phyloP scores from a whole-genome alignment of 2,888 invertebrate species.

The Rhagonycha fulva region DNA sequence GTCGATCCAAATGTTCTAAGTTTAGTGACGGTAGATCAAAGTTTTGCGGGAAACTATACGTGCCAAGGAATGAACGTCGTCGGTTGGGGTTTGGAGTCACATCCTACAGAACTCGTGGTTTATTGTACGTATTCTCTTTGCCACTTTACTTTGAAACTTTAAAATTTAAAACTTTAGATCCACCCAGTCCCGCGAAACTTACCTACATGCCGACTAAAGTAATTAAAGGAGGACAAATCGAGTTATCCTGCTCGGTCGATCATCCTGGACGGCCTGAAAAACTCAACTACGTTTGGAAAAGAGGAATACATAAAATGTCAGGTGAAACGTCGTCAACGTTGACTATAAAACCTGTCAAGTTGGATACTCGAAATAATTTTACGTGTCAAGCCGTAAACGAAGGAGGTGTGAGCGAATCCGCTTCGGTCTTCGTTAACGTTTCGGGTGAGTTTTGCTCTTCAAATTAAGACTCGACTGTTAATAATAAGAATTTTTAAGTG shows the following conservation, averaged over 20 bases:
- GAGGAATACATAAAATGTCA: constrained; percentile 74
- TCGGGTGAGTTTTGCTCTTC: constrained; percentile 57
- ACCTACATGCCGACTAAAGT: constrained; percentile 75
- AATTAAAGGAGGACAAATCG: constrained; percentile 80
- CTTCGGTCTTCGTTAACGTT: constrained; percentile 71
- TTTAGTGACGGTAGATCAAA: constrained; percentile 82
- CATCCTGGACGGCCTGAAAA: constrained; percentile 82
- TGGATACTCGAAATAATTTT: constrained; percentile 87
- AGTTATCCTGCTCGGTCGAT: constrained; percentile 81
- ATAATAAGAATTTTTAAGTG: too few relatives aligned
- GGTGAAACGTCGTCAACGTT: constrained; percentile 78
- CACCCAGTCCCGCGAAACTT: constrained; percentile 82
- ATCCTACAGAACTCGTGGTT: constrained; percentile 77
- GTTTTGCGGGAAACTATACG: constrained; percentile 92
- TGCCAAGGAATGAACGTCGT: constrained; percentile 89
- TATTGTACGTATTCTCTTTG: constrained; percentile 67
- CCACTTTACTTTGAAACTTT: neutral
- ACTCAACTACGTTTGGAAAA: constrained; percentile 77
- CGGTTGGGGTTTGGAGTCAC: constrained; percentile 84
- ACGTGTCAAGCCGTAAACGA: constrained; percentile 86
- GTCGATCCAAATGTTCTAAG: constrained; percentile 85
- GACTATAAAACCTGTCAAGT: constrained; percentile 80
- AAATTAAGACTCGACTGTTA: neutral
- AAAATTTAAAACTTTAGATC: constrained; percentile 63
- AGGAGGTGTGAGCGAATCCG: constrained; percentile 77